A percentile compares a stretch with the other conserved stretches of the same genome.
Conservation (phyloP, 2,888 invertebrate species). For the Macaria notata region DNA sequence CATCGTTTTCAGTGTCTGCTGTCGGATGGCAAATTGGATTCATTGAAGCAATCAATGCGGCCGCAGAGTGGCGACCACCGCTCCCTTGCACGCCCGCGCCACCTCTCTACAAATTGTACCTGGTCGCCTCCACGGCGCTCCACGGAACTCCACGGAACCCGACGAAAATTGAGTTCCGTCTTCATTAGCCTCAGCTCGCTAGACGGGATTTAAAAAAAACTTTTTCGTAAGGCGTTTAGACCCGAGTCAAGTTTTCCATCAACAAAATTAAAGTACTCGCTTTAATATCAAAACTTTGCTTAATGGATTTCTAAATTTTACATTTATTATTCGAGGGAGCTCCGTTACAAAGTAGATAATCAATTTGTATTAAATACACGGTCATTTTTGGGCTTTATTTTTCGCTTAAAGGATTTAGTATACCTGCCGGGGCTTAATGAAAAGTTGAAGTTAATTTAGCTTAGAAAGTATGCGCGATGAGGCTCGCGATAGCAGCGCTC, state of each 20-base stretch:
- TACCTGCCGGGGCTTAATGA: constrained; percentile 10
- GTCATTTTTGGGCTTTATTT: constrained; percentile 23
- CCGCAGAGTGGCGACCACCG: constrained; percentile 35
- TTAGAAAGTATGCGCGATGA: constrained; percentile 15
- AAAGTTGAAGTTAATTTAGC: constrained; percentile 21
- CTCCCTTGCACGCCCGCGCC: constrained; percentile 38
- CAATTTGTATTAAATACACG: constrained; percentile 37
- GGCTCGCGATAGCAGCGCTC: constrained; percentile 1
- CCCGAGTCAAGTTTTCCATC: constrained; percentile 73
- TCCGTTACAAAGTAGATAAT: constrained; percentile 36
- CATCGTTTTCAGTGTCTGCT: constrained; percentile 40
- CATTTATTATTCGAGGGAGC: constrained; percentile 57
- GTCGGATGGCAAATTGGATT: constrained; percentile 55
- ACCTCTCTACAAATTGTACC: constrained; percentile 35
- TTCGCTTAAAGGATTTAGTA: constrained; percentile 13
- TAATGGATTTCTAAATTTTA: constrained; percentile 77
- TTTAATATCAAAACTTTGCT: constrained; percentile 72
- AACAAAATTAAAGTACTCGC: constrained; percentile 75
- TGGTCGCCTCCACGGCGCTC: constrained; percentile 16
- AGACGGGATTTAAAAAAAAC: constrained; percentile 58
- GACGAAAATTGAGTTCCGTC: constrained; percentile 66
- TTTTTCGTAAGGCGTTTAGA: constrained; percentile 69
- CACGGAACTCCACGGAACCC: constrained; percentile 35
- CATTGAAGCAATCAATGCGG: constrained; percentile 58
- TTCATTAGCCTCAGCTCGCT: constrained; percentile 68